These are phyloP conservation scores for Lepus timidus DNA, from an alignment of 2,113 vertebrate species.

Conservation along the genomic window DNA sequence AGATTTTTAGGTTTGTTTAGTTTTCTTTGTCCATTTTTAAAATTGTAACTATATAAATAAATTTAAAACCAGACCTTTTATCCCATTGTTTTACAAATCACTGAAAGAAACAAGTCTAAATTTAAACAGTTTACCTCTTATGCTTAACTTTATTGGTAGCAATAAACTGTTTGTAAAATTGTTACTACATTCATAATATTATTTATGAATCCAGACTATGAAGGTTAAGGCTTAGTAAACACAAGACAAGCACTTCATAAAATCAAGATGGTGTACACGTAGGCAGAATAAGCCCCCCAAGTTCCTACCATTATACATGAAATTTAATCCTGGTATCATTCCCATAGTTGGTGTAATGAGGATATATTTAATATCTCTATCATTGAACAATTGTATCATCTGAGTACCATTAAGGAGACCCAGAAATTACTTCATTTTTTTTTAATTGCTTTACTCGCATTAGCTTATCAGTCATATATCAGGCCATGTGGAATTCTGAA, in stretches of 20 bases:
- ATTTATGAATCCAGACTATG: background rate
- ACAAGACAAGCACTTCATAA: background rate
- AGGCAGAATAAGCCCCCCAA: background rate
- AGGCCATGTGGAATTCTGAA: background rate
- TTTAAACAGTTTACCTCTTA: background rate
- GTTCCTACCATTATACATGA: background rate
- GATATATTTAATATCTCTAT: background rate
- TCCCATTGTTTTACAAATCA: background rate
- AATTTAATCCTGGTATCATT: background rate
- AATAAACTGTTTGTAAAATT: background rate
- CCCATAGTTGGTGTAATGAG: background rate
- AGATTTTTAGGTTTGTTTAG: background rate
- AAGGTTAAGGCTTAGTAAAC: background rate
- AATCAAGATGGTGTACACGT: background rate
- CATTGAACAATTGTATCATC: background rate
- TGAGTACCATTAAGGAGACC: background rate
- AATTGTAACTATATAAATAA: no score
- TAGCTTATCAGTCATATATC: background rate
- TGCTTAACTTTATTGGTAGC: constrained; percentile 9
- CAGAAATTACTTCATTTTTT: constrained; percentile 12
- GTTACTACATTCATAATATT: background rate
- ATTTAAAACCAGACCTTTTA: background rate
- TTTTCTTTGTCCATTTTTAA: constrained; percentile 41
- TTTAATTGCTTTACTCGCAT: background rate
- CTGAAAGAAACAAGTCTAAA: background rate